Evolutionary conservation across 2,888 invertebrate species (phyloP).

Genomic region (Xestia xanthographa): DNA sequence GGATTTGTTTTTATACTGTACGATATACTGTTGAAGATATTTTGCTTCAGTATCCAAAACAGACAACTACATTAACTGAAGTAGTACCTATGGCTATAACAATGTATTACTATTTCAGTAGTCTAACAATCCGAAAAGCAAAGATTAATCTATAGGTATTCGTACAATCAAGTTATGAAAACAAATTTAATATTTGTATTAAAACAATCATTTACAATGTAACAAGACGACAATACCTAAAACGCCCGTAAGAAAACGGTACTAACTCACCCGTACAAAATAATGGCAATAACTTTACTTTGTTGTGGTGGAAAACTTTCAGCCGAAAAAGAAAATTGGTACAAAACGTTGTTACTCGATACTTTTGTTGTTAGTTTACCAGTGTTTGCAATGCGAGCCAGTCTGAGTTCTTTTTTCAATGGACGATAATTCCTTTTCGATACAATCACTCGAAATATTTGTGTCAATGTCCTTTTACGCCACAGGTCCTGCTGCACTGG

Average conservation of each 20-base stretch:
- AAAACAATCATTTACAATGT: conserved; percentile 11
- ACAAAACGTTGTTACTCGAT: not conserved
- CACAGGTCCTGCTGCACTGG: conserved; percentile 52
- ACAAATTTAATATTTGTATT: not conserved
- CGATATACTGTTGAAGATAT: conserved; percentile 50
- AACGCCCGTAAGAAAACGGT: conserved; percentile 5
- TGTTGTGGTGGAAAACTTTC: conserved; percentile 18
- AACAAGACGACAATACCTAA: conserved; percentile 6
- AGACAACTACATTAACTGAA: conserved; percentile 1
- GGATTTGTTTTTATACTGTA: conserved; percentile 74
- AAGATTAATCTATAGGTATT: conserved; percentile 7
- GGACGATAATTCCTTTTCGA: conserved; percentile 12
- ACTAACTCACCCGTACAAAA: conserved; percentile 8
- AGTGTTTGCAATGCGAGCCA: not conserved
- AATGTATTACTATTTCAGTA: not conserved
- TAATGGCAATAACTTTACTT: conserved; percentile 21
- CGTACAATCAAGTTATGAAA: not conserved
- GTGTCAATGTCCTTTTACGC: conserved; percentile 58
- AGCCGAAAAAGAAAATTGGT: conserved; percentile 9
- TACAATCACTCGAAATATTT: conserved; percentile 54
- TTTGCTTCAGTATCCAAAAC: conserved; percentile 28
- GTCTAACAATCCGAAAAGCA: not conserved
- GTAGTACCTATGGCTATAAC: not conserved
- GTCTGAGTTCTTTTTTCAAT: conserved; percentile 9
- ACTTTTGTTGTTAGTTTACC: not conserved